Evolutionary conservation across 2,113 vertebrate genomes (phyloP).

Genomic region (Petaurus breviceps): DNA sequence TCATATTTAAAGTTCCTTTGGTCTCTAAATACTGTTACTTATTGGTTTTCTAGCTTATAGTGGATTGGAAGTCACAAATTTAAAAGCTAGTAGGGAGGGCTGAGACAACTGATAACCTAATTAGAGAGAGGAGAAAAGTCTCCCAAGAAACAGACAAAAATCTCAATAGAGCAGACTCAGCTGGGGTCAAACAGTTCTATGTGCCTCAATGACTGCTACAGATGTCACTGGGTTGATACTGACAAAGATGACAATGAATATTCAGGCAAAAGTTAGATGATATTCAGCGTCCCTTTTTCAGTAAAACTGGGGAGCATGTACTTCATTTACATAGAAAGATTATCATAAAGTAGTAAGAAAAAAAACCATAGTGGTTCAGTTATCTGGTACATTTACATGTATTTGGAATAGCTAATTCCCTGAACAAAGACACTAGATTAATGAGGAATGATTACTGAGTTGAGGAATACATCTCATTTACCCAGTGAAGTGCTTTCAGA

Average conservation of each 20-base stretch:
- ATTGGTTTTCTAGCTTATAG: background rate
- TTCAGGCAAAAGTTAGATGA: background rate
- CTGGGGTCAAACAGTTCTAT: background rate
- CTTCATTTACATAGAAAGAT: background rate
- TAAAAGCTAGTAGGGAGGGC: background rate
- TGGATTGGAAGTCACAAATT: background rate
- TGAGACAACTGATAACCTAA: background rate
- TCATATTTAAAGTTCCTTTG: background rate
- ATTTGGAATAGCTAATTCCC: rapidly evolving
- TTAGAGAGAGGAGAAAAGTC: background rate
- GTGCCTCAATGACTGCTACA: background rate
- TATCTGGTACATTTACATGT: background rate
- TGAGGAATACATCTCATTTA: background rate
- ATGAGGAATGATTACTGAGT: background rate
- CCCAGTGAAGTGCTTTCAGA: background rate
- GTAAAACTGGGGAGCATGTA: background rate
- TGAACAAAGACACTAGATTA: background rate
- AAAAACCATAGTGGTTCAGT: background rate
- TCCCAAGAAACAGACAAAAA: background rate
- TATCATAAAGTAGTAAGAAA: background rate
- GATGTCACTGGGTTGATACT: background rate
- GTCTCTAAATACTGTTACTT: background rate
- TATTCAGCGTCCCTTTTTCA: background rate
- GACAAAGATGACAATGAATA: background rate
- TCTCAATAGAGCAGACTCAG: background rate